Evolutionary conservation across 2,113 vertebrate species (phyloP).

Genomic region (Otus sunia): DNA sequence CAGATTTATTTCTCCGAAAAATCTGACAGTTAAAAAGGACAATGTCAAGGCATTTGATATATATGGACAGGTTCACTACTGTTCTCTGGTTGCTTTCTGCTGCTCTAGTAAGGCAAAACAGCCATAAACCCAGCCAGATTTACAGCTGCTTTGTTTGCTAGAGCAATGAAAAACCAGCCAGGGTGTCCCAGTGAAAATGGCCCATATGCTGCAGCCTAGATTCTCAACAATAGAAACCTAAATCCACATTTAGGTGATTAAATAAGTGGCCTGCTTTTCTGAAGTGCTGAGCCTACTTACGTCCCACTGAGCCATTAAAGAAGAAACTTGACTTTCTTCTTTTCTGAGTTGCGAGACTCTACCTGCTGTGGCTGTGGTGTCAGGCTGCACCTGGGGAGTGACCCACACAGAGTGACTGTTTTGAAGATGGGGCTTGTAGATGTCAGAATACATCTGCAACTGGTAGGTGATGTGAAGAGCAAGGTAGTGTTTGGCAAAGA

Average conservation of each 20-base stretch:
- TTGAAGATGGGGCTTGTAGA: neutral
- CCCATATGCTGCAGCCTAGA: neutral
- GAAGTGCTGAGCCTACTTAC: neutral
- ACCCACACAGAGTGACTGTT: neutral
- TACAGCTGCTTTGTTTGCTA: constrained; percentile 20
- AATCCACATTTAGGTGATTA: constrained; percentile 17
- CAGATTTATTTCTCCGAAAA: neutral
- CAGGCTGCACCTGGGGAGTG: neutral
- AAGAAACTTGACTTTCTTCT: neutral
- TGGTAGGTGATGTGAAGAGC: neutral
- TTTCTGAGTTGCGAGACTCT: neutral
- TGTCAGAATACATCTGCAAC: neutral
- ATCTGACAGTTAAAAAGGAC: neutral
- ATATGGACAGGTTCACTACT: neutral
- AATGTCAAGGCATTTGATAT: neutral
- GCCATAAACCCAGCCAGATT: constrained; percentile 3
- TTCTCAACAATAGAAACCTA: constrained; percentile 9
- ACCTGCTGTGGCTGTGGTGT: neutral
- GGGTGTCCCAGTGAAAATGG: constrained; percentile 8
- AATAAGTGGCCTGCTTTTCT: constrained; percentile 29
- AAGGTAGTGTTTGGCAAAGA: neutral
- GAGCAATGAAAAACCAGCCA: neutral
- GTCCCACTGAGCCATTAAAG: neutral
- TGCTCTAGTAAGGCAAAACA: neutral
- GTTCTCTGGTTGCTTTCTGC: neutral